Evolutionary conservation across 2,797 vertebrate species (phyloP), one percentile per base, ranked within the genome.

Genomic region (Chiroxiphia lanceolata): DNA sequence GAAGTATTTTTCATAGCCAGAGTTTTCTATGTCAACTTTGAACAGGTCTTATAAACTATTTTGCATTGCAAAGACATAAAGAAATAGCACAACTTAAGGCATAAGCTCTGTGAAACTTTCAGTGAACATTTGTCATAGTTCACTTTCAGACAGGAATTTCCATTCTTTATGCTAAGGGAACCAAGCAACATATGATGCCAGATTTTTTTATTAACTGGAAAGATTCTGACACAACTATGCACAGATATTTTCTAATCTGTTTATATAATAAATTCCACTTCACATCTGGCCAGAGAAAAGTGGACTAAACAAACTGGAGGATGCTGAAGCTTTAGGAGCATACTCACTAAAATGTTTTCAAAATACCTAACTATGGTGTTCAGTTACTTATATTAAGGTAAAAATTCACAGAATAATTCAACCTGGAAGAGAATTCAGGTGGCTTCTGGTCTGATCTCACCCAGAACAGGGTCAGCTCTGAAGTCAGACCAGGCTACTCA

Each of bases 211-310:
- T 25, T 78, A 56, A 25, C 29, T 76, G 68, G 19, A 75, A 91
- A 85, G 36, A 89, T 84, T 91, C 72, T 86, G 54, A 61, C 80
- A 83, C 5, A 54, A 75, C 38, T 70, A 29, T 53, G 33, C 21
- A 56, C 29, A 65, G 36, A 56, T 72, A 57, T 51, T 53, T 83
- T 63, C 51, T 65, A 36, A 65, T 34, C n/a, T 91, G 16, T 69
- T 91, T 87, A 38, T 89, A 95, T 97, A 96, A 80, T 64, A 21
- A 97, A 96, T 90, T 98, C 97, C 76, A 98, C 96, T 79, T 88
- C 94, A 16, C 97, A 98, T 89, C 96, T 98, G 94, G 89, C 56
- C 51, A 89, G 47, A 93, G 91, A 95, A 71, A 97, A 86, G 95
- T 98, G 68, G 96, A 97, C 42, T 89, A 91, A 47, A 94, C 77